Base-by-base conservation (phyloP, 2,888 invertebrate genomes). In the Entomobrya multifasciata region DNA sequence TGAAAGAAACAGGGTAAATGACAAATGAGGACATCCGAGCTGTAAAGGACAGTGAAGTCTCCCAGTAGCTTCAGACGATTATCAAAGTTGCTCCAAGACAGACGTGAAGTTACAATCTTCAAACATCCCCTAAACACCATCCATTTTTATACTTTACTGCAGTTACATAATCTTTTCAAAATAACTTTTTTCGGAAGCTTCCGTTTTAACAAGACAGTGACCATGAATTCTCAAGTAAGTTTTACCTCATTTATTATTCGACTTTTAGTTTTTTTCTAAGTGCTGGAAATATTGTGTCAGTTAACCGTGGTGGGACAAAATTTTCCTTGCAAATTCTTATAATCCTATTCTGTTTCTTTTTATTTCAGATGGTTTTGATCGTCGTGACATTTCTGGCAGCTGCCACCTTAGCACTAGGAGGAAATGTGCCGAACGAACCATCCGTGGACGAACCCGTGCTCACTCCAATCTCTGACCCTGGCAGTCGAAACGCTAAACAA, bases 211-310 rank as follows among this genome's bases (percentile, higher is more conserved):
- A 1, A 15, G 17, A 36, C 36, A 67, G 60, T 17, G 36, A 55
- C 13, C 49, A 83, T 83, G 83, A 83, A 83, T 17, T 8, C 83
- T 36, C 83, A 77, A 65, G 83, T 83, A 83, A 83, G 83, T 82
- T 52, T 41, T 30, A 60, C 8, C 44, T 78, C 60, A n/a, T 65
- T 67, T 67, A 25, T 36, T 36, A 6, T 36, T 36, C 8, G 4
- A 36, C 4, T 36, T 6, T 6, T 36, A 36, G 8, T 36, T 36
- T 36, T 36, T 6, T 6, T 36, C 4, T 36, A 36, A 36, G n/a
- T n/a, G n/a, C n/a, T 36, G 8, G 8, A 6, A 36, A 36, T 36
- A 36, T 36, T 36, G 4, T 36, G 8, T 36, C 8, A 36, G n/a
- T n/a, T n/a, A n/a, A n/a, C n/a, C n/a, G n/a, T n/a, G 25, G 11